Evolutionary conservation across 2,113 vertebrate genomes (phyloP).

Genomic region (Melanostigma gelatinosum): DNA sequence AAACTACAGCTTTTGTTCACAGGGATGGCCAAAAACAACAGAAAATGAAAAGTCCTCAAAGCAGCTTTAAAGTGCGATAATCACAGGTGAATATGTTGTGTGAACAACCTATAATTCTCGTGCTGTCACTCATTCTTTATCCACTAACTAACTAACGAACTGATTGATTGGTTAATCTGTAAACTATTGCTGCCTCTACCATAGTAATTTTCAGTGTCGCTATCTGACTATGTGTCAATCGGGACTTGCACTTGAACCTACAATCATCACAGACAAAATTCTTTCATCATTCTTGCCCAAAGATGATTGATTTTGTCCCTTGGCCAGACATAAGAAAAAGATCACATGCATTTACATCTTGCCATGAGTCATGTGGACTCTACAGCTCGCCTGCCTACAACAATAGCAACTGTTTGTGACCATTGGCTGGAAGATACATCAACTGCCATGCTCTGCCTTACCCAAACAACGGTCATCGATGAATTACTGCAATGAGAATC

Average conservation of each 20-base stretch:
- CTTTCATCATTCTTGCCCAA: not conserved
- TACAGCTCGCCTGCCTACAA: conserved; percentile 12
- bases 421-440: conserved; percentile 4
- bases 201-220: not conserved
- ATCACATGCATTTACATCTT: conserved; percentile 22
- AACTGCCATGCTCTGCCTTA: conserved; percentile 4
- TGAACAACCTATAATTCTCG: not conserved
- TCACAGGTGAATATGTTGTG: not conserved
- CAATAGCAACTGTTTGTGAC: conserved; percentile 32
- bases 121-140: not conserved
- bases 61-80: not conserved
- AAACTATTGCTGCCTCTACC: conserved; percentile 8
- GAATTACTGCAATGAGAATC: conserved; percentile 58
- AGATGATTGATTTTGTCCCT: conserved; percentile 6
- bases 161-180: conserved; percentile 32
- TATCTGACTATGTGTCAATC: not conserved
- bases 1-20: not conserved
- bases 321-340: conserved; percentile 6
- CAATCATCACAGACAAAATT: conserved; percentile 7
- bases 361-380: conserved; percentile 11
- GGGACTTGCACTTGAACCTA: conserved; percentile 3
- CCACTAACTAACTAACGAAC: not conserved
- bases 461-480: conserved; percentile 31
- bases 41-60: not conserved
- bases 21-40: not conserved